Evolutionary conservation across 1,140 invertebrate genomes (phyloP), one percentile per base, ranked within the genome.

Genomic region (Cyclina sinensis): DNA sequence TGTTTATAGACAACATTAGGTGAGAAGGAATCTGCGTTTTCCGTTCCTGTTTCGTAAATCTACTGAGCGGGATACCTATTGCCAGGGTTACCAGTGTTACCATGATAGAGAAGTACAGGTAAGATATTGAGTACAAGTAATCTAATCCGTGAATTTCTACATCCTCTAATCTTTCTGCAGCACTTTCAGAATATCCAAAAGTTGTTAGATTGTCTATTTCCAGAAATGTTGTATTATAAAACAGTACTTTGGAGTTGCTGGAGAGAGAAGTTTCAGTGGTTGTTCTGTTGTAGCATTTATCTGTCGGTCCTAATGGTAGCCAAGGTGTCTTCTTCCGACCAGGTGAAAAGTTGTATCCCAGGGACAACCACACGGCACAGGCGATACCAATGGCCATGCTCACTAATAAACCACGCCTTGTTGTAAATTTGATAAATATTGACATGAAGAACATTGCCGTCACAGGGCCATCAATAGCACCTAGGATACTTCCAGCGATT

Each of bases 381-480:
- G 16, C 30, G 11, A 84, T 4, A 3, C 82, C 82, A 51, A 48
- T n/a, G 1, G 37, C 18, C 0, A 51, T 35, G 12, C 65, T 46
- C 4, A 14, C 14, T 12, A 70, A 16, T 16, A 84, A 21, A n/a
- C 82, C 82, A 18, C 65, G 43, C 30, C 39, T 4, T 2, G 82
- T 51, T 11, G 82, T 51, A 16, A 30, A 73, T 35, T 73, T 73
- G 35, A 84, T 7, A 68, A 73, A 84, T 84, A 84, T 73, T 51
- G 82, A 84, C 46, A 84, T 12, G 24, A 84, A 12, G 30, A 84
- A 73, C 39, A 84, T 2, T 39, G 24, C 82, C 24, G 46, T 32
- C 7, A 73, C 30, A 21, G 82, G 82, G 7, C 35, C 65, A 35
- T 46, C 46, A 21, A 84, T n/a, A 18, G 65, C 82, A 5, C 30